These are phyloP conservation scores for Ceratosolen solmsi DNA, from an alignment of 1,140 invertebrate genomes.

Conservation along the genomic window DNA sequence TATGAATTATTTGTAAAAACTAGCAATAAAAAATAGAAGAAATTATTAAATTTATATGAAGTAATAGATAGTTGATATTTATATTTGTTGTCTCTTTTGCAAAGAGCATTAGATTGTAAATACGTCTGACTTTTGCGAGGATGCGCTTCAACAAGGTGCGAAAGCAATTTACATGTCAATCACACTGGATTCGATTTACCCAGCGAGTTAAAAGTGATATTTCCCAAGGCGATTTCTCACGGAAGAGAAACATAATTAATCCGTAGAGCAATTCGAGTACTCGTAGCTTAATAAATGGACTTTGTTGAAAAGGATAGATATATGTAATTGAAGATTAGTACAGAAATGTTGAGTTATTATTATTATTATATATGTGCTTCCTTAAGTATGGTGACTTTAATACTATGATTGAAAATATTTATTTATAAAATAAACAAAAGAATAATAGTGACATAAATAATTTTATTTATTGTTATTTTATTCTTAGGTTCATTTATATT, in stretches of 20 bases:
- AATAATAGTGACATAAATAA: no score
- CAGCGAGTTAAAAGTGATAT: slow-evolving; percentile 19
- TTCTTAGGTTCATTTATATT: no score
- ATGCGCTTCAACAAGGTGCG: background rate
- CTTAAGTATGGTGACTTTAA: no score
- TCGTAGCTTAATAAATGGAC: slow-evolving; percentile 3
- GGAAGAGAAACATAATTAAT: slow-evolving; percentile 30
- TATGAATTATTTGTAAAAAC: no score
- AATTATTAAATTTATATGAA: background rate
- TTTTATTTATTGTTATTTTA: no score
- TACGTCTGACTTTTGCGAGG: background rate
- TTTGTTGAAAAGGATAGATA: background rate
- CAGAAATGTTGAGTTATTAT: no score
- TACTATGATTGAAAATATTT: no score
- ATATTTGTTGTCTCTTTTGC: background rate
- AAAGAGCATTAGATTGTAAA: background rate
- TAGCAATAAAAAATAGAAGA: background rate
- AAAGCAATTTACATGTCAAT: slow-evolving; percentile 48
- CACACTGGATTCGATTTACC: slow-evolving; percentile 42
- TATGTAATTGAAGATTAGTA: background rate
- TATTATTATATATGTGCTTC: no score
- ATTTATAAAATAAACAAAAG: no score
- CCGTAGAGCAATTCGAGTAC: background rate
- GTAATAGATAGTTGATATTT: slow-evolving; percentile 12
- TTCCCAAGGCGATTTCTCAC: slow-evolving; percentile 29